A percentile compares a stretch with the other conserved stretches of the same genome.
Conservation (phyloP, 2,113 vertebrate species). For the Gymnorhina tibicen region DNA sequence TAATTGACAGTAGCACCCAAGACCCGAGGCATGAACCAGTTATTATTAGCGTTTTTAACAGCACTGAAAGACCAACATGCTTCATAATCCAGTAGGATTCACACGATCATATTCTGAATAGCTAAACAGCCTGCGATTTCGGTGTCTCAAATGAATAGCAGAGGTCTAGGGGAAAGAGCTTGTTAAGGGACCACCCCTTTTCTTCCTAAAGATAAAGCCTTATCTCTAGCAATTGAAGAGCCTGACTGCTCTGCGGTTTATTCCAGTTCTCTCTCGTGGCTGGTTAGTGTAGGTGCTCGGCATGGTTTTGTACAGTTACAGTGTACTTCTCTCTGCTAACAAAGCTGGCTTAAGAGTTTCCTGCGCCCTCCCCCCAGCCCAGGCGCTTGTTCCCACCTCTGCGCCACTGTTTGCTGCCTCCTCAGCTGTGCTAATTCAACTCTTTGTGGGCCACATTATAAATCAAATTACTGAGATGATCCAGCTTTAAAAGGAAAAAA, state of each 20-base stretch:
- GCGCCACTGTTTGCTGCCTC: background rate
- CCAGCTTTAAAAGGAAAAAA: background rate
- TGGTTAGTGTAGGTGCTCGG: background rate
- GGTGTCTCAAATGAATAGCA: background rate
- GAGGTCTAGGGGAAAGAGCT: background rate
- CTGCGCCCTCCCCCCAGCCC: background rate
- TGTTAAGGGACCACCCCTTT: background rate
- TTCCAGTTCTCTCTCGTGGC: background rate
- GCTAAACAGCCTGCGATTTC: background rate
- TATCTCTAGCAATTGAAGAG: background rate
- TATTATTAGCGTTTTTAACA: constrained; percentile 40
- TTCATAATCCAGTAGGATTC: constrained; percentile 38
- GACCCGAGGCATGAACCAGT: constrained; percentile 3
- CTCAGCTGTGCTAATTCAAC: background rate
- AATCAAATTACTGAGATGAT: background rate
- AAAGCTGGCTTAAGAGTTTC: background rate
- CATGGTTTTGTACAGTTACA: background rate
- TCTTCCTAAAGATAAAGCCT: background rate
- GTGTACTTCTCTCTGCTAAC: background rate
- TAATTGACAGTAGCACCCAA: constrained; percentile 49
- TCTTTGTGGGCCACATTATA: background rate
- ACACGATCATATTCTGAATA: background rate
- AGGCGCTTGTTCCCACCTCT: background rate
- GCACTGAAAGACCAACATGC: constrained; percentile 25
- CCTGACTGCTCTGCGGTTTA: background rate